Conservation (phyloP, 2,113 vertebrate genomes). For the Malurus elegans region DNA sequence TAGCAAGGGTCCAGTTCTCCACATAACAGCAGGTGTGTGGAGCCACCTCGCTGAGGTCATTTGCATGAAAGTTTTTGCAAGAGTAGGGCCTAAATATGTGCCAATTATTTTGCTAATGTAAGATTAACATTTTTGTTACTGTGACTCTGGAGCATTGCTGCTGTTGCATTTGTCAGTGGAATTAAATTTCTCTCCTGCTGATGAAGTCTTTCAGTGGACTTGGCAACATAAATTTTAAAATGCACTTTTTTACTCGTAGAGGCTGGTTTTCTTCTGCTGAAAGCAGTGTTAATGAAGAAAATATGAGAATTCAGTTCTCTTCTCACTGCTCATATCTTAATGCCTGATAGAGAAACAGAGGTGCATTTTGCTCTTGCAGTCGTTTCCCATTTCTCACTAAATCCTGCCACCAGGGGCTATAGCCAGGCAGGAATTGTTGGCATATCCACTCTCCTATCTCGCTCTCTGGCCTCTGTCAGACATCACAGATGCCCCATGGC, state of each 20-base stretch:
- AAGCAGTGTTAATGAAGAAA: neutral
- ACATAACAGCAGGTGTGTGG: neutral
- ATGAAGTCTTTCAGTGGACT: neutral
- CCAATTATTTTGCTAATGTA: neutral
- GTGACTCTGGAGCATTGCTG: neutral
- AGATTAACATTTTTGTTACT: neutral
- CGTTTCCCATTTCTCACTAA: neutral
- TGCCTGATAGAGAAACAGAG: neutral
- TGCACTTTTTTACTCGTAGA: neutral
- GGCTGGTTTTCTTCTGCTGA: neutral
- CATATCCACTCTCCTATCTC: neutral
- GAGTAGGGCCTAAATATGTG: neutral
- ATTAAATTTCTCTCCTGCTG: neutral
- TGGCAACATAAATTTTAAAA: neutral
- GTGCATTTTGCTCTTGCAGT: neutral
- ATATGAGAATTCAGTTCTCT: neutral
- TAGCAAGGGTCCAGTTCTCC: neutral
- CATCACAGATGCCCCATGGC: neutral
- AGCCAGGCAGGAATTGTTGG: neutral
- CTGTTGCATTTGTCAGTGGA: neutral
- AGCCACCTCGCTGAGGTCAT: fast-evolving
- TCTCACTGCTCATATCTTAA: neutral
- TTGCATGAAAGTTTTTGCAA: neutral
- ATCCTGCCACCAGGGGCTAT: neutral
- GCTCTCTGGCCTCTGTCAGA: neutral